Evolutionary conservation across 1,140 invertebrate genomes (phyloP).

Genomic region (Sycophila sp.): DNA sequence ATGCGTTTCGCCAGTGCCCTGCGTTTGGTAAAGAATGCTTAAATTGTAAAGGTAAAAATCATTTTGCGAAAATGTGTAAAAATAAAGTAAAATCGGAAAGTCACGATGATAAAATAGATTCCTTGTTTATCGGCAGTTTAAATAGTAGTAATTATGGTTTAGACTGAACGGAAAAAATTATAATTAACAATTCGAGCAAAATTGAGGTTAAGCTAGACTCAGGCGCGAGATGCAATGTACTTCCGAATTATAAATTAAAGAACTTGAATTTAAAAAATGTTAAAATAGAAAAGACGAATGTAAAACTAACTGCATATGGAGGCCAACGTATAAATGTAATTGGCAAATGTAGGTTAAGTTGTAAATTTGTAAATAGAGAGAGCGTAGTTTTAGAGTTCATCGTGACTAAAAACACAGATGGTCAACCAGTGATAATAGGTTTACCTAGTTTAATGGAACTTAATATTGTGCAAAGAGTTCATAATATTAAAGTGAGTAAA

Average conservation of each 20-base stretch:
- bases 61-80: constrained; percentile 36
- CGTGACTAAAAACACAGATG: constrained; percentile 29
- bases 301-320: constrained; percentile 30
- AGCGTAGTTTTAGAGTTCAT: constrained; percentile 36
- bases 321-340: constrained; percentile 28
- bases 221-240: constrained; percentile 35
- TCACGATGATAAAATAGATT: constrained; percentile 7
- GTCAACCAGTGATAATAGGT: constrained; percentile 40
- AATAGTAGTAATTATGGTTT: not conserved
- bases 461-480: constrained; percentile 41
- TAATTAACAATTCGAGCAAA: constrained; percentile 1
- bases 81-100: constrained; percentile 40
- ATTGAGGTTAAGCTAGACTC: constrained; percentile 33
- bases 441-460: constrained; percentile 35
- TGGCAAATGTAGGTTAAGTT: constrained; percentile 39
- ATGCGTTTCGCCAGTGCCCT: too few relatives aligned
- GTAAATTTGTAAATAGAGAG: constrained; percentile 37
- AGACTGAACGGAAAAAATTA: constrained; percentile 32
- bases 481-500: not conserved
- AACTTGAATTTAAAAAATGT: too few relatives aligned
- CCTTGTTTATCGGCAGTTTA: not conserved
- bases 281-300: constrained; percentile 14
- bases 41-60: constrained; percentile 29
- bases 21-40: too few relatives aligned
- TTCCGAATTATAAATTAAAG: too few relatives aligned